Percentiles rank a stretch among this genome's conserved stretches.
phyloP scores from a whole-genome alignment of 1,140 invertebrate species.

The Pomacea maculata region DNA sequence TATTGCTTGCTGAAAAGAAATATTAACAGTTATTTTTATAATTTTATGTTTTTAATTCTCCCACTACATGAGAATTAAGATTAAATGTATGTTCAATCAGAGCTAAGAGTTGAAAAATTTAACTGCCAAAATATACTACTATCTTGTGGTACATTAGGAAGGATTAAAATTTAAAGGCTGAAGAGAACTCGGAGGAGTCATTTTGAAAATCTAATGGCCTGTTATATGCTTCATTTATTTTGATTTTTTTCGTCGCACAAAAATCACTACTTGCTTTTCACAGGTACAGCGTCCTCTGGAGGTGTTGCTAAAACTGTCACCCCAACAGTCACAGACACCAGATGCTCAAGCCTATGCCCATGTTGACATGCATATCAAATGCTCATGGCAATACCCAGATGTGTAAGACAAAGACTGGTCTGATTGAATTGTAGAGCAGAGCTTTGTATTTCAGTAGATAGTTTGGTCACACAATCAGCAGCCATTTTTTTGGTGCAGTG shows the following conservation, averaged over 20 bases:
- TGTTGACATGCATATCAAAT: slow-evolving; percentile 77
- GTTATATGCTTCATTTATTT: not conserved
- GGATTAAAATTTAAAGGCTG: not conserved
- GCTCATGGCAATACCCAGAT: slow-evolving; percentile 76
- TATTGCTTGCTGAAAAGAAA: not conserved
- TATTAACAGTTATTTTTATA: not conserved
- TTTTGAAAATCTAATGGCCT: not conserved
- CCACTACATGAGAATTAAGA: not conserved
- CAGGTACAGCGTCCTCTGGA: slow-evolving; percentile 75
- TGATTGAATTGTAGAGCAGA: not conserved
- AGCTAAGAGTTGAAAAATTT: not conserved
- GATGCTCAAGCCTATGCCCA: slow-evolving; percentile 71
- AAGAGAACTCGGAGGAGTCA: too few species aligned
- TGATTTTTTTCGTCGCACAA: not conserved
- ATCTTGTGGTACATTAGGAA: not conserved
- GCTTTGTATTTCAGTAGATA: slow-evolving; percentile 1
- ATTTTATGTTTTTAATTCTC: not conserved
- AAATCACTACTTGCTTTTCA: slow-evolving; percentile 18
- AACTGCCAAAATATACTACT: not conserved
- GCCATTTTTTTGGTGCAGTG: not conserved
- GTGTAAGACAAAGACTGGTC: slow-evolving; percentile 68
- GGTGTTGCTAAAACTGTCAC: slow-evolving; percentile 73
- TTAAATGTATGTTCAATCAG: not conserved
- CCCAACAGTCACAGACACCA: slow-evolving; percentile 74
- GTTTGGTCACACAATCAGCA: not conserved